Conservation (phyloP, 30 jellyfish, hydroid and myxozoan genomes). For the Chironex yamaguchii region DNA sequence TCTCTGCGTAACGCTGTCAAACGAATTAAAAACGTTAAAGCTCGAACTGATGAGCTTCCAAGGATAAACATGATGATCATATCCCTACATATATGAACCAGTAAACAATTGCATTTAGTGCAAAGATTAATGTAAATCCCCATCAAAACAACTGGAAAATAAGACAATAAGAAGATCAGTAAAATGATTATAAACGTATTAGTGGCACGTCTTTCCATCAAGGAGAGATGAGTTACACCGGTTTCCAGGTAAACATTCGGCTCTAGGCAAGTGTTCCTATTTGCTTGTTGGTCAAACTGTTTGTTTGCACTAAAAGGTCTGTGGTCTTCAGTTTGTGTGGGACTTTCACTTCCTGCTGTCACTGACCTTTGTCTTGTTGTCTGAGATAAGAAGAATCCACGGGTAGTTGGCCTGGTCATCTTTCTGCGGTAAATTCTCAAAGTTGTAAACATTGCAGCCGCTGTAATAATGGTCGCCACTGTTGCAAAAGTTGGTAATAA, state of each 20-base stretch:
- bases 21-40: conserved; percentile 56
- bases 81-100: conserved; percentile 67
- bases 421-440: conserved; percentile 44
- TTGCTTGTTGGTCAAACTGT: too few species aligned
- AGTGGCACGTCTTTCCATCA: conserved; percentile 54
- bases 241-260: neutral
- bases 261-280: too few species aligned
- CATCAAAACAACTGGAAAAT: conserved; percentile 69
- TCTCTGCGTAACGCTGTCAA: conserved; percentile 53
- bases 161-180: conserved; percentile 53
- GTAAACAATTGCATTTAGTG: conserved; percentile 66
- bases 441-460: conserved; percentile 61
- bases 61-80: conserved; percentile 53
- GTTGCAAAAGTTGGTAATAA: conserved; percentile 50
- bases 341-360: neutral
- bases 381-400: neutral
- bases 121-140: conserved; percentile 64
- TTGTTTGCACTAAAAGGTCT: too few species aligned
- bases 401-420: neutral
- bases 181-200: conserved; percentile 67
- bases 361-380: neutral
- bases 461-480: conserved; percentile 50
- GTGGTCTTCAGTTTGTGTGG: too few species aligned
- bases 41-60: conserved; percentile 69
- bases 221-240: neutral